Percentiles rank a stretch among this genome's conserved stretches.
phyloP scores from a whole-genome alignment of 2,888 invertebrate genomes.

The Linnaemya tessellans region DNA sequence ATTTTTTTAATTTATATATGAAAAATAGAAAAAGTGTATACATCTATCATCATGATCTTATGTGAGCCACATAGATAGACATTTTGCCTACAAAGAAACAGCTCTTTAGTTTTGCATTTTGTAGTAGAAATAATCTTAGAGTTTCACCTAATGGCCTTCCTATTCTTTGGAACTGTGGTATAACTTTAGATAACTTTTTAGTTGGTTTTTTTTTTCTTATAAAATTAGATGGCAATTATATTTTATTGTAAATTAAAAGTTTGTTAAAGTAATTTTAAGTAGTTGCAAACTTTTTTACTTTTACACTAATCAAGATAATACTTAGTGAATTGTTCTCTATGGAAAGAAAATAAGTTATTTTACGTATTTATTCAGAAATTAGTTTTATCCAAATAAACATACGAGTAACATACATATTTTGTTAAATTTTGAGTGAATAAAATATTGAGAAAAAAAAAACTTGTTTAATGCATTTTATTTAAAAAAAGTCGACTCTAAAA shows the following conservation, averaged over 20 bases:
- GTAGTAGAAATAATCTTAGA: constrained; percentile 40
- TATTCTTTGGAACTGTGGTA: constrained; percentile 36
- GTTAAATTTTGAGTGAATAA: constrained; percentile 51
- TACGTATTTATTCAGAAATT: constrained; percentile 48
- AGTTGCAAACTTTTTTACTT: constrained; percentile 47
- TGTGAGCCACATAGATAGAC: not conserved
- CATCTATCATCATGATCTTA: not conserved
- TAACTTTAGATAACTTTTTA: constrained; percentile 6
- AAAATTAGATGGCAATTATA: constrained; percentile 1
- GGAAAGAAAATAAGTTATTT: constrained; percentile 24
- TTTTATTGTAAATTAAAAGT: constrained; percentile 40
- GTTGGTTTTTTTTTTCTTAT: constrained; percentile 14
- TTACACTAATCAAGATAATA: constrained; percentile 21
- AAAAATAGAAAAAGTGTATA: not conserved
- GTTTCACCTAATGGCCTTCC: constrained; percentile 49
- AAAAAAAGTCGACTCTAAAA: not conserved
- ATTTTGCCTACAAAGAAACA: constrained; percentile 12
- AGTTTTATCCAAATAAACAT: constrained; percentile 7
- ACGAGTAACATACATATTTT: constrained; percentile 51
- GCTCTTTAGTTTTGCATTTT: constrained; percentile 14
- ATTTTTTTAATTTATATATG: no score
- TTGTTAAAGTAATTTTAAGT: constrained; percentile 65
- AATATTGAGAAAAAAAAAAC: not conserved
- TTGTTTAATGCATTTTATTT: not conserved
- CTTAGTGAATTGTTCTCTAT: constrained; percentile 45